These are phyloP conservation scores for Hydropsyche tenuis DNA, from an alignment of 1,140 invertebrate genomes.

Conservation along the genomic window DNA sequence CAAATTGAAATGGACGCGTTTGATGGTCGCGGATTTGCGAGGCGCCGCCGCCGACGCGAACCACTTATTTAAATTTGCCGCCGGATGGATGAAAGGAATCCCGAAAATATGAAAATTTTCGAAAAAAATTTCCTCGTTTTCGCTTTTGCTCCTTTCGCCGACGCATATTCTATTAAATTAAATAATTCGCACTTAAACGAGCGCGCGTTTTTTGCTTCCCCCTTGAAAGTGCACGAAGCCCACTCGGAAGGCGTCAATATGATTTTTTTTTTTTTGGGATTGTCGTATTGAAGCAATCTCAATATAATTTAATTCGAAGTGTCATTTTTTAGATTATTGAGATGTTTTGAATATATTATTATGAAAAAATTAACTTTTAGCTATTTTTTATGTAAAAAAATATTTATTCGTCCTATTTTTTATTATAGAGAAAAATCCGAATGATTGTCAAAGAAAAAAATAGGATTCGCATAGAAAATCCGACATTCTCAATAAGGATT, in stretches of 20 bases:
- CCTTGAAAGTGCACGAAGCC: too few relatives aligned
- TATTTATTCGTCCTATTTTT: too few relatives aligned
- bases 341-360: too few relatives aligned
- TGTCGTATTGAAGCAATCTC: background rate
- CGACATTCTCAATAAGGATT: constrained; percentile 25
- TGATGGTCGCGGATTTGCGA: constrained; percentile 35
- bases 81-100: background rate
- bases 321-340: too few relatives aligned
- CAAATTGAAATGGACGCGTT: constrained; percentile 40
- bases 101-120: background rate
- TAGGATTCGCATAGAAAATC: constrained; percentile 2
- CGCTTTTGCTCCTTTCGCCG: background rate
- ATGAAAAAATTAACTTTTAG: too few relatives aligned
- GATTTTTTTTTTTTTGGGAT: too few relatives aligned
- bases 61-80: constrained; percentile 27
- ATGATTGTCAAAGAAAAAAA: background rate
- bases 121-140: background rate
- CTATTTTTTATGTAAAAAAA: too few relatives aligned
- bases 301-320: background rate
- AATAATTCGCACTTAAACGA: constrained; percentile 25
- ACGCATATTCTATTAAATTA: constrained; percentile 14
- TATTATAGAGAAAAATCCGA: background rate
- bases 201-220: background rate
- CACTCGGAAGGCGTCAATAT: too few relatives aligned
- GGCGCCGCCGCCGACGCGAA: constrained; percentile 16